A percentile compares a stretch with the other conserved stretches of the same genome.
Evolutionary conservation across 1,140 invertebrate genomes (phyloP).

Genomic region (Laupala kohalensis): DNA sequence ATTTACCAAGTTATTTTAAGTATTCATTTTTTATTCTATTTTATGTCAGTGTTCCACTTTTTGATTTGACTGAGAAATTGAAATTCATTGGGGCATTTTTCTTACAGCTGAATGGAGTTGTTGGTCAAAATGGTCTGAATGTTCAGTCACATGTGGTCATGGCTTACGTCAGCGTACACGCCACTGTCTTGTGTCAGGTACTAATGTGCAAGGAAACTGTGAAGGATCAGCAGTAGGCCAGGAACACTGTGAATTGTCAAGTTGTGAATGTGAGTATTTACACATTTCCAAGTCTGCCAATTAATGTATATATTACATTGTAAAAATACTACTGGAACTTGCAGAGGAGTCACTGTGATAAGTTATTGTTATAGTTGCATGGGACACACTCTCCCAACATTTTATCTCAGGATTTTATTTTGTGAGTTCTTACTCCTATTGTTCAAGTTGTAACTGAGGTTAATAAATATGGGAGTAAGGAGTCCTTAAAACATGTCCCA

Average conservation of each 20-base stretch:
- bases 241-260: slow-evolving; percentile 42
- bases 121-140: slow-evolving; percentile 70
- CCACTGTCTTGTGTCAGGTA: slow-evolving; percentile 36
- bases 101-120: slow-evolving; percentile 56
- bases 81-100: too few relatives aligned
- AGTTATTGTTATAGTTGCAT: neutral
- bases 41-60: too few relatives aligned
- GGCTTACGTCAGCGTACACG: slow-evolving; percentile 44
- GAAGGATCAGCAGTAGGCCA: slow-evolving; percentile 27
- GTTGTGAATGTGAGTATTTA: slow-evolving; percentile 38
- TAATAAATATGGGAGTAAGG: too few relatives aligned
- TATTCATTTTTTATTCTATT: too few relatives aligned
- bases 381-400: neutral
- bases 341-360: too few relatives aligned
- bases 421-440: too few relatives aligned
- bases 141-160: slow-evolving; percentile 57
- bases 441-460: too few relatives aligned
- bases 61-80: too few relatives aligned
- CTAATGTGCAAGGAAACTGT: slow-evolving; percentile 36
- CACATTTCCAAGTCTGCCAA: neutral
- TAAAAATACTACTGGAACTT: too few relatives aligned
- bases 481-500: too few relatives aligned
- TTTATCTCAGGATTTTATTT: too few relatives aligned
- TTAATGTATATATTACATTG: neutral
- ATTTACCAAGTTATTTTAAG: too few relatives aligned